A percentile compares a stretch with the other conserved stretches of the same genome.
phyloP scores from a whole-genome alignment of 2,888 invertebrate species.

The Teinopalpus imperialis region DNA sequence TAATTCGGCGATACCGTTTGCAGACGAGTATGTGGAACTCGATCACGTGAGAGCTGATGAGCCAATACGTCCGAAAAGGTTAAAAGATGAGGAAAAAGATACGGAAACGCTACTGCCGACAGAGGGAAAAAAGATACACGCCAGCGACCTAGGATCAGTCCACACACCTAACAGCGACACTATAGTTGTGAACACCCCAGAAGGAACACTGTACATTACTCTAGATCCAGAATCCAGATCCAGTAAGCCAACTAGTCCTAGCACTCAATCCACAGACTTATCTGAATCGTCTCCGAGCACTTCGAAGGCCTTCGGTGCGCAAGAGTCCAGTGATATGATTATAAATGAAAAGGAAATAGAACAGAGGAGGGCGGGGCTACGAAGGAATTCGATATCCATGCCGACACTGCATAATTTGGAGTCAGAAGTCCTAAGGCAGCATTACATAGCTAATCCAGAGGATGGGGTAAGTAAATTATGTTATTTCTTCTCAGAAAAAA shows the following conservation, averaged over 20 bases:
- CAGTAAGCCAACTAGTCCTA: conserved; percentile 44
- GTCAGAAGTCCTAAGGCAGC: conserved; percentile 77
- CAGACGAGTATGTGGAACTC: conserved; percentile 55
- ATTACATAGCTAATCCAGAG: conserved; percentile 54
- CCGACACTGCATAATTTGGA: conserved; percentile 87
- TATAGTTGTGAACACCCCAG: conserved; percentile 72
- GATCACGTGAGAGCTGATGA: conserved; percentile 45
- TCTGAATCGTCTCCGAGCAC: conserved; percentile 47
- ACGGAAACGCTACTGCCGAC: conserved; percentile 25
- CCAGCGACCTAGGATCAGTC: conserved; percentile 59
- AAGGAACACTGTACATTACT: conserved; percentile 72
- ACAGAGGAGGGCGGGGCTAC: conserved; percentile 57
- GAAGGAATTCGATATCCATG: conserved; percentile 88
- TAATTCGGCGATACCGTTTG: conserved; percentile 45
- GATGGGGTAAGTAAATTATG: conserved; percentile 54
- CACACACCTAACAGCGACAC: conserved; percentile 69
- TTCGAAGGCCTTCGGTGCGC: conserved; percentile 51
- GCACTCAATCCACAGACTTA: conserved; percentile 48
- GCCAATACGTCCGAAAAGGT: conserved; percentile 45
- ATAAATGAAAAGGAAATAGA: conserved; percentile 50
- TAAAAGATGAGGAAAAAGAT: conserved; percentile 43
- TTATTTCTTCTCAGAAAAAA: too few relatives aligned
- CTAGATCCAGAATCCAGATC: conserved; percentile 62
- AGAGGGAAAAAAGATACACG: conserved; percentile 48
- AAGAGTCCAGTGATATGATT: conserved; percentile 56